Base-by-base conservation (phyloP, 1,140 invertebrate genomes). In the Sitobion miscanthi region DNA sequence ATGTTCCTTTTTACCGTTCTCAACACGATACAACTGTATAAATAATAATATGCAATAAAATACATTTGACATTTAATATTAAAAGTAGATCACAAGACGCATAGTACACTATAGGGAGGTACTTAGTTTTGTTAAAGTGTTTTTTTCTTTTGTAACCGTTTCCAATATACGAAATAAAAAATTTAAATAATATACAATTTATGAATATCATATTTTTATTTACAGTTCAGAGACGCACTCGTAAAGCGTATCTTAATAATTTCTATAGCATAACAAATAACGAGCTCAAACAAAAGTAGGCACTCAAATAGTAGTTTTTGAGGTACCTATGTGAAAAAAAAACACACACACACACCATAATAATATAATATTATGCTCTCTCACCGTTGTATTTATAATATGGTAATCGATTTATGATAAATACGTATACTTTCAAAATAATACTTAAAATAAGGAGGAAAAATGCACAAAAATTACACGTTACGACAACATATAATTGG, bases 191-290 rank as follows among this genome's bases (percentile, higher is more conserved):
- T 14, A 20, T 77, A n/a, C 30, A 77, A 77, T n/a, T 77, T 77
- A 77, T 77, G 62, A 77, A 77, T n/a, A n/a, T 77, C 62, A 77
- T 77, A 77, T 35, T 77, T n/a, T 77, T 77, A n/a, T 77, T 77
- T 6, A 77, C 62, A 77, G 11, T 35, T 77, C 62, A n/a, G 17
- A 17, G 17, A 17, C 14, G 62, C 62, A 35, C n/a, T n/a, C 17
- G n/a, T 20, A 17, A 77, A 14, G 62, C n/a, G 62, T 35, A 17
- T n/a, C 62, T 77, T 77, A 77, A 62, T 47, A 14, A 54, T 77
- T n/a, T 77, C 62, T 77, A 77, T 5, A n/a, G 45, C 9, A 69
- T n/a, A n/a, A 11, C 62, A n/a, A n/a, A 69, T 69, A 69, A 69
- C 62, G 11, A 69, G 9, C 11, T n/a, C 62, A 69, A 62, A 62